Evolutionary conservation across 2,888 invertebrate species (phyloP), one percentile per base, ranked within the genome.

Genomic region (Thyatira batis): DNA sequence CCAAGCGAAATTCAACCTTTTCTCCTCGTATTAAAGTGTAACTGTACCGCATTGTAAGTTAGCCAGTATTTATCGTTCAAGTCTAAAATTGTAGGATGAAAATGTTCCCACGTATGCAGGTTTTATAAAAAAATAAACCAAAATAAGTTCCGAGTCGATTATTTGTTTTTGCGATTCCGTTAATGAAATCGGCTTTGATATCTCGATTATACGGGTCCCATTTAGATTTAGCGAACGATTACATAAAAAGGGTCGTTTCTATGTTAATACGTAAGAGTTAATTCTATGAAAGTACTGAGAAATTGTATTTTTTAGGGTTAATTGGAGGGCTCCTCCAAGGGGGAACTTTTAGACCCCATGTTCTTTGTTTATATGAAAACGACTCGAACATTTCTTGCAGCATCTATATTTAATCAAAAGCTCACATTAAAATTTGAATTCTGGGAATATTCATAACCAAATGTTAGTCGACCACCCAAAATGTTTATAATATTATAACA

Each of bases 401-500:
- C 23, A 30, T 11, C 30, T 30, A 11, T n/a, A 30, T 30, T 2
- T 4, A n/a, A 33, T 13, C 23, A 46, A 25, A 46, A 25, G 6
- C n/a, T n/a, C 13, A 46, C 3, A 17, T 46, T 8, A 4, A 11
- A 13, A 25, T 23, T 20, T 21, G 13, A 13, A 25, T 48, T 48
- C 48, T 6, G 4, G 27, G 48, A 48, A 48, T 20, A n/a, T 20
- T 11, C 5, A 27, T 17, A 27, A 48, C 48, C 48, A 28, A 48
- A 48, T 28, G 48, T 5, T 1, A 27, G 13, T 8, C 48, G 48
- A 48, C 48, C 48, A 48, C 48, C 48, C 48, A 48, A 48, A 48
- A 48, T 48, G 48, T 48, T 48, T 48, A 48, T 27, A 28, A 8
- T 17, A 46, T 46, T 39, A 39, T 46, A 46, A 52, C 46, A 52